Evolutionary conservation across 2,113 vertebrate genomes (phyloP).

Genomic region (Spermophilus dauricus): DNA sequence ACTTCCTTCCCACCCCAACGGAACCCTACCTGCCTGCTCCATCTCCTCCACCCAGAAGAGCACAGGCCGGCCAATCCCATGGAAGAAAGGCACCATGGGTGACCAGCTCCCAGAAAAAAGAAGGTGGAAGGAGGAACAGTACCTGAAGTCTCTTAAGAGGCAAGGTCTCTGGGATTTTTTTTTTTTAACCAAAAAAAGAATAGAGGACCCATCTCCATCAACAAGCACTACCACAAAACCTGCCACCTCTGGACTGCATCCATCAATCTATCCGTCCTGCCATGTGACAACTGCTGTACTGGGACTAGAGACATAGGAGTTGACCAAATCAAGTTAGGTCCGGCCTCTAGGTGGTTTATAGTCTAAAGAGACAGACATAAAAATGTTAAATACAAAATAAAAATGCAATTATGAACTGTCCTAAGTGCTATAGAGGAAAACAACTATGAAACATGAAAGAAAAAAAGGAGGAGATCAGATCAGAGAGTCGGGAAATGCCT

Average conservation of each 20-base stretch:
- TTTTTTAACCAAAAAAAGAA: background rate
- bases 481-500: background rate
- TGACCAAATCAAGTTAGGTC: background rate
- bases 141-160: background rate
- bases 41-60: background rate
- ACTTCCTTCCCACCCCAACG: background rate
- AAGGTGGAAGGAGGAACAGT: background rate
- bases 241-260: background rate
- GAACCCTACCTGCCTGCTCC: background rate
- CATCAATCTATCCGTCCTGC: background rate
- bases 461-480: background rate
- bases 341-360: background rate
- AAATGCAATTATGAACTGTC: background rate
- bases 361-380: background rate
- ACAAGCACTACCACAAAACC: background rate
- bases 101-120: background rate
- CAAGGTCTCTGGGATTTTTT: background rate
- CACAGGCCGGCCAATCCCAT: background rate
- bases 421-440: background rate
- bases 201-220: background rate
- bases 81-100: background rate
- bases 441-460: background rate
- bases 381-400: background rate
- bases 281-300: background rate
- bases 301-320: background rate